Evolutionary conservation across 2,797 vertebrate species (phyloP), one percentile per base, ranked within the genome.

Genomic region (Diplodus puntazzo): DNA sequence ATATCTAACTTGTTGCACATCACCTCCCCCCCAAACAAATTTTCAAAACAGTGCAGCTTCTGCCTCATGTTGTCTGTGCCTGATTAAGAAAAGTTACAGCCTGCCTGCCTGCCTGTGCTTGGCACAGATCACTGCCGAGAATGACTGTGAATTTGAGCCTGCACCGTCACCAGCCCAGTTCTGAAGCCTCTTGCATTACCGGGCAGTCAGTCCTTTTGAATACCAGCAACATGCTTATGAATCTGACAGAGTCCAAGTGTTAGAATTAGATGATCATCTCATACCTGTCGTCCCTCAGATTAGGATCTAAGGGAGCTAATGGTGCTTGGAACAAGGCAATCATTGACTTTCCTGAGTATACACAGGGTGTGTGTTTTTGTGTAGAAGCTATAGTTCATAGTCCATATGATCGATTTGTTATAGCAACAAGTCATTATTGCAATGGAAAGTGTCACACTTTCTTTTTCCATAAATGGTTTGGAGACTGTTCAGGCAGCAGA

Each of bases 121-220:
- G 89, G 90, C 88, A 88, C 61, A 2, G 68, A 27, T 72, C 52
- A 21, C 75, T 65, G 58, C 81, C 70, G 71, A 82, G 79, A 88
- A 68, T 72, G 77, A 86, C 85, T 78, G 80, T 86, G 80, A 92
- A 93, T 91, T 87, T 93, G 90, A 93, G 89, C 89, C 88, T 84
- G 83, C 81, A 66, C 80, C 58, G 30, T 88, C 89, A 84, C 82
- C 72, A 68, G 74, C 77, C 62, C 34, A 72, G 61, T 72, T 82
- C 72, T 74, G 73, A 89, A 75, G 61, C 80, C 61, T 83, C 91
- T 89, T 83, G 78, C 75, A 75, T 92, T 92, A 86, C 92, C 59
- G 71, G 73, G 65, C 60, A 73, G 81, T 87, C 82, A 45, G 61
- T 84, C 75, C 64, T 80, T 88, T 69, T 73, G 78, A 88, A 89